Percentiles rank a stretch among this genome's conserved stretches.
Evolutionary conservation across 1,140 invertebrate genomes (phyloP).

Genomic region (Subanguina moxae): DNA sequence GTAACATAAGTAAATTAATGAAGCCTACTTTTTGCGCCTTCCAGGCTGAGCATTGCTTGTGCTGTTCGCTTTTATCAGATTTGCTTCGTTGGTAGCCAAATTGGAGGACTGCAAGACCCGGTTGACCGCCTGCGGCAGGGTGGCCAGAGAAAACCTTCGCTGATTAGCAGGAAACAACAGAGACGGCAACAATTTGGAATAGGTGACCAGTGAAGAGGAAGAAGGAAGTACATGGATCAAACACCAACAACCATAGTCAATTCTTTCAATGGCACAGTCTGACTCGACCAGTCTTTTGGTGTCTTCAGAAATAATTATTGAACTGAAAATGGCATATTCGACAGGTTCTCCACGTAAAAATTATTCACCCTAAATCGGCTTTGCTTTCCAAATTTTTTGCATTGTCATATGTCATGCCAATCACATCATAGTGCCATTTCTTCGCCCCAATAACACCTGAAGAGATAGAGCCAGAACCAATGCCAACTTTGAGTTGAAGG

Average conservation of each 20-base stretch:
- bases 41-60: not conserved
- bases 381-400: slow-evolving; percentile 45
- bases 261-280: slow-evolving; percentile 26
- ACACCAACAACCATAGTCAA: slow-evolving; percentile 30
- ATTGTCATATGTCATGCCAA: slow-evolving; percentile 48
- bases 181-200: slow-evolving; percentile 10
- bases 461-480: slow-evolving; percentile 48
- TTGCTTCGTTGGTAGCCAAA: slow-evolving; percentile 4
- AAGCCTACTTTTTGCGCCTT: slow-evolving; percentile 1
- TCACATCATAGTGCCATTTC: slow-evolving; percentile 58
- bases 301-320: slow-evolving; percentile 45
- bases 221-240: slow-evolving; percentile 5
- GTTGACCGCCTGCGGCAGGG: slow-evolving; percentile 51
- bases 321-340: slow-evolving; percentile 7
- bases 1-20: too few species aligned
- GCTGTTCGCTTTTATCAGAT: slow-evolving; percentile 13
- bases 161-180: slow-evolving; percentile 29
- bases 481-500: slow-evolving; percentile 48
- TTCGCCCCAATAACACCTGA: slow-evolving; percentile 50
- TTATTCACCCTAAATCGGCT: slow-evolving; percentile 34
- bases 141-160: slow-evolving; percentile 54
- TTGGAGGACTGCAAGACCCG: slow-evolving; percentile 36
- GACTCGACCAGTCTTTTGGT: slow-evolving; percentile 28
- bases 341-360: too few species aligned
- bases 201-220: not conserved